Base-by-base conservation (phyloP, 2,797 vertebrate species). In the Enteromius fasciolatus region DNA sequence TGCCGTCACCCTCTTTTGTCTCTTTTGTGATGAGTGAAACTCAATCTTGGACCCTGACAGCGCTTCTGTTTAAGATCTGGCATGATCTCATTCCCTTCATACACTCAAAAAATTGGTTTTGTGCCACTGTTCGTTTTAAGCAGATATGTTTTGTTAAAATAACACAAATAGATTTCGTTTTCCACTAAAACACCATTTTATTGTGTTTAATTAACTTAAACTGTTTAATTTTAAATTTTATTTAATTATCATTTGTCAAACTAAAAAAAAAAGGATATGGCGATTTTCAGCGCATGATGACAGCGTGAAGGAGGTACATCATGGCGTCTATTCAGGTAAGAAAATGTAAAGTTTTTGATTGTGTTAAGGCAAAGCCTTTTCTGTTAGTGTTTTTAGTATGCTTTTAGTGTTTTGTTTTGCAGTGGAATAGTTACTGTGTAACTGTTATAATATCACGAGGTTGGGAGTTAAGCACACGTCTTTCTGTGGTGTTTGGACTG, bases 11-110 rank as follows among this genome's bases (percentile, higher is more conserved):
- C 63, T 57, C 84, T 74, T 85, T 83, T 85, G 81, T 86, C 64
- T 50, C 81, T 68, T 86, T 84, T 83, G 63, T 84, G 64, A 59
- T 64, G 69, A 57, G 69, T 81, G 87, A 88, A 89, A 89, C 73
- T 83, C 63, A 85, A 89, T 87, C 85, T 86, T 75, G 48, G 20
- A 84, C 79, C 57, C 80, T 84, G 68, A 72, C 85, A 77, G 66
- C 20, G 20, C 77, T 68, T 80, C 59, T 85, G 61, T 85, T 84
- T 70, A 77, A 76, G 74, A 31, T 83, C 54, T 70, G 78, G 80
- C 81, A 84, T 86, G 86, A 86, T 75, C 79, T 87, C 85, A 87
- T 85, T 78, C 46, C 12, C 36, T 52, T 82, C n/a, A 23, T 12
- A 44, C 41, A 44, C 41, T 44, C 41, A 44, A 44, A 44, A 44